Evolutionary conservation across 2,888 invertebrate species (phyloP), one percentile per base, ranked within the genome.

Genomic region (Cheilosia urbana): DNA sequence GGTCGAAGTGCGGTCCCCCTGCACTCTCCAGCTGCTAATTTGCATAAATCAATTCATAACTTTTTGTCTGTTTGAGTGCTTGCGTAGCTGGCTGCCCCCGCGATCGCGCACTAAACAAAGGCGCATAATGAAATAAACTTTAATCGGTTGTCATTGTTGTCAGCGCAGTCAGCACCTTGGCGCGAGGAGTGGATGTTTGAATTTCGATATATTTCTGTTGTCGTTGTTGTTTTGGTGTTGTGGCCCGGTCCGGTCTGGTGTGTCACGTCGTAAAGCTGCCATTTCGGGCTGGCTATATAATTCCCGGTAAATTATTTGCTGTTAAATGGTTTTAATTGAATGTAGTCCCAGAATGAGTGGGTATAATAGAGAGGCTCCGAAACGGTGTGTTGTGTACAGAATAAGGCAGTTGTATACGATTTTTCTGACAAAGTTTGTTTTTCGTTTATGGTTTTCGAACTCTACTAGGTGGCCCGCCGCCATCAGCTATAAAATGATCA

Each of bases 61-160:
- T 87, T 82, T 81, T 85, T 77, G 57, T 76, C 66, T 53, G 49
- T 62, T 27, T 40, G 47, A 47, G 42, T 60, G 49, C 66, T 27
- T 40, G 47, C 53, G 42, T 60, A 19, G n/a, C 19, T 51, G 27
- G 21, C 66, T 65, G 30, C 79, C 73, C 57, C 53, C 76, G 45
- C 65, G 62, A 49, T 45, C 55, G 45, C 53, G 47, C 76, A 68
- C 76, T 72, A 62, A 85, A 80, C 76, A 85, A 81, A 85, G 85
- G 72, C 80, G 76, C 53, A 85, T 76, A 77, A 27, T 13, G 37
- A 80, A 85, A 85, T 80, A 85, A 85, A 85, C 81, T 85, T 85
- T 85, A 85, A 85, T 85, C 80, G 80, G 80, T 85, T 85, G 85
- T 85, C 85, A 85, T 77, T 85, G 85, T 85, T 85, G 85, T 85